Evolutionary conservation across 2,888 invertebrate species (phyloP).

Genomic region (Sicus ferrugineus): DNA sequence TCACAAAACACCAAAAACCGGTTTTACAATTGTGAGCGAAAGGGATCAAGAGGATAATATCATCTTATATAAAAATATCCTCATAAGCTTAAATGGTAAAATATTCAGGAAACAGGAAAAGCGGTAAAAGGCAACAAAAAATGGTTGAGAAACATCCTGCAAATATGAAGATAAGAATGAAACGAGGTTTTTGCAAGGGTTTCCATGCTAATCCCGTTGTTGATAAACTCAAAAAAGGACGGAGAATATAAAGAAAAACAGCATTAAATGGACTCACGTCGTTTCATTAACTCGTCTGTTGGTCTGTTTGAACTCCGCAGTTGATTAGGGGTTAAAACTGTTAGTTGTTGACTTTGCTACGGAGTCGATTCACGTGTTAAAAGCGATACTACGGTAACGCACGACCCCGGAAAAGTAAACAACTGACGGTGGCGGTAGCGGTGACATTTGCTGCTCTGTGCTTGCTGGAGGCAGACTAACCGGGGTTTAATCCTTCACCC

Average conservation of each 20-base stretch:
- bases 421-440: background rate
- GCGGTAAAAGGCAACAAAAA: background rate
- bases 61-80: too few species aligned
- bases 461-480: too few species aligned
- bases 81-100: background rate
- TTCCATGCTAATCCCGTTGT: background rate
- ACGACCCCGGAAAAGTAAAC: background rate
- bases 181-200: background rate
- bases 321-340: slow-evolving; percentile 20
- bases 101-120: background rate
- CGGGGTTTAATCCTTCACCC: background rate
- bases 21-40: too few species aligned
- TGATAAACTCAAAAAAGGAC: background rate
- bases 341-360: slow-evolving; percentile 3
- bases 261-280: background rate
- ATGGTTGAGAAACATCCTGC: background rate
- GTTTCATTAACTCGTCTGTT: background rate
- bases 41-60: background rate
- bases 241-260: background rate
- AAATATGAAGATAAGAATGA: background rate
- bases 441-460: too few species aligned
- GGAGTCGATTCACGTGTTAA: background rate
- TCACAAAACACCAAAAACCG: too few species aligned
- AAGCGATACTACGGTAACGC: background rate
- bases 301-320: background rate